Base-by-base conservation (phyloP, 2,888 invertebrate genomes). In the Torymus aiolomorphi region DNA sequence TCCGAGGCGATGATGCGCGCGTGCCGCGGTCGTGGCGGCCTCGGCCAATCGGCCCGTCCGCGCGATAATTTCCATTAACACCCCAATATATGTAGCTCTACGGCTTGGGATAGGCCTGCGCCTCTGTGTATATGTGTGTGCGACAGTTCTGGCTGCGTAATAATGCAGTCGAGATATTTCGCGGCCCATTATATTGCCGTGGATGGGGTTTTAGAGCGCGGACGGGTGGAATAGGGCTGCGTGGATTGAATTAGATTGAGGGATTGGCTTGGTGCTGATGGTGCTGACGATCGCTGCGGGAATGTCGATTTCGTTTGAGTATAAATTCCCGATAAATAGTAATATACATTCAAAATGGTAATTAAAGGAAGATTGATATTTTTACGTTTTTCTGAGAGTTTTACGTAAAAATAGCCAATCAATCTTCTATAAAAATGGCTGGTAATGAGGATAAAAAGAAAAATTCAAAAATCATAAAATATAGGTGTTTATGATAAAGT, bases 1-100 rank as follows among this genome's bases (percentile, higher is more conserved):
- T 73, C 72, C 57, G 52, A 24, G 59, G 57, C 31, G 31, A 65
- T 57, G 66, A 74, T 56, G 69, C 42, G 42, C 42, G 56, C 76
- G 67, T 67, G 67, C 52, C 72, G 67, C 62, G 73, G 62, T 73
- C 56, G 56, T 11, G 63, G 18, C 13, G 63, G 18, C 42, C 56
- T 8, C 59, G 56, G 78, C 20, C 76, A 81, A 81, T 81, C 76
- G 72, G 24, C 54, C 31, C 24, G 16, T 42, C 42, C n/a, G 24
- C 51, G 67, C n/a, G 70, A 81, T 79, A 76, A 81, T 81, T 81
- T 81, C 76, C 79, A 81, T 81, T 81, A 81, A 78, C 70, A 67
- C 66, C n/a, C 61, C 13, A 20, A 31, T 76, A 57, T 61, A 18
- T 51, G 20, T 65, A 56, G 49, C 62, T 51, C 51, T 65, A 51